Conservation (phyloP, 1,140 invertebrate genomes). For the Philopotamus ludificatus region DNA sequence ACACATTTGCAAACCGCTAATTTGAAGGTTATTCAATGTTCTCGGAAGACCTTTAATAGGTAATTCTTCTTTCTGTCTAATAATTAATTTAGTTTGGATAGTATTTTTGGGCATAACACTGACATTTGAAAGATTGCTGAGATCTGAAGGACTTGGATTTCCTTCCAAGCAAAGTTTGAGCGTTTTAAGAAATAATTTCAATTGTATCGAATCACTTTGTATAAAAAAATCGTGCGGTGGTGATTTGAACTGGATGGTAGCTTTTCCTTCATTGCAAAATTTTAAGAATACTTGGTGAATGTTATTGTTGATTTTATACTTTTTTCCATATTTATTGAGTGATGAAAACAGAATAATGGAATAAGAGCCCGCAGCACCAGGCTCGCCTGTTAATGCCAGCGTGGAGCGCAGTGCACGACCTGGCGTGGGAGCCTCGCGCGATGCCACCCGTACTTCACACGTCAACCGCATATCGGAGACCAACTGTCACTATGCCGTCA, state of each 20-base stretch:
- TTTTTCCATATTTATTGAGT: conserved; percentile 63
- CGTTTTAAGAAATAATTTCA: conserved; percentile 68
- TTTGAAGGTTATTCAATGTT: conserved; percentile 59
- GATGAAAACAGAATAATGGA: conserved; percentile 66
- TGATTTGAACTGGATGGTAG: conserved; percentile 67
- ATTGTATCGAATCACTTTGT: conserved; percentile 62
- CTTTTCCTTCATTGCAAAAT: conserved; percentile 71
- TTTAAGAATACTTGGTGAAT: conserved; percentile 66
- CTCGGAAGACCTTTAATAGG: conserved; percentile 68
- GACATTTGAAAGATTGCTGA: conserved; percentile 52
- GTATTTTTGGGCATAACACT: conserved; percentile 56
- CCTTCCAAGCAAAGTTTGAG: conserved; percentile 63
- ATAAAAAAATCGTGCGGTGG: conserved; percentile 71
- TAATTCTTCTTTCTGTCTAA: conserved; percentile 64
- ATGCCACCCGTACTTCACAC: neutral
- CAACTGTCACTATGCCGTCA: neutral
- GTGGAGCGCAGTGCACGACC: conserved; percentile 60
- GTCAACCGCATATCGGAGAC: neutral
- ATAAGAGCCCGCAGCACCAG: conserved; percentile 57
- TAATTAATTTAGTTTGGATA: conserved; percentile 59
- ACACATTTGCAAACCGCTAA: conserved; percentile 60
- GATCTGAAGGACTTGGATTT: conserved; percentile 51
- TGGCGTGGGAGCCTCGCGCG: no score
- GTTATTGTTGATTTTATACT: conserved; percentile 66
- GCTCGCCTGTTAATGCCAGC: conserved; percentile 64